Evolutionary conservation across 2,113 vertebrate species (phyloP), one percentile per base, ranked within the genome.

Genomic region (Pampusana beccarii): DNA sequence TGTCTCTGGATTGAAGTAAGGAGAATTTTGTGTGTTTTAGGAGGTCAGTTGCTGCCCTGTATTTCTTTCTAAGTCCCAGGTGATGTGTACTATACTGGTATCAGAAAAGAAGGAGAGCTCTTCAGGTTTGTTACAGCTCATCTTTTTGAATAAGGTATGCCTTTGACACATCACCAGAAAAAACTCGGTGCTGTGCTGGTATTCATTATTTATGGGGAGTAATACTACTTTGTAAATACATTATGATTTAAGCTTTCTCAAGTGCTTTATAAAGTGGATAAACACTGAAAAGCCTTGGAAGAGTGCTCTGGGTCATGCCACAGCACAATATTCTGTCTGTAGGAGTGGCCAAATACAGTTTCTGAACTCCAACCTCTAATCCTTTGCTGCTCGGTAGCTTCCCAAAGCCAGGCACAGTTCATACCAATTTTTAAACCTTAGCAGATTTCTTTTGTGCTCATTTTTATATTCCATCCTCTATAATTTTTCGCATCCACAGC

Each of bases 61-160:
- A 23, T 64, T 75, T 51, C 53, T 85, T 50, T 48, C 23, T 10
- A 50, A 70, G 36, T 51, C 81, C 33, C 44, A 53, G 48, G 15
- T 67, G 34, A 34, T 29, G 13, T 4, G 10, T 3, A 3, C n/a
- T 82, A 0, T 33, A 6, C 31, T 74, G 57, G 16, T 53, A 16
- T 33, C 38, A 53, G 61, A 33, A 38, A 69, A 79, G 31, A 20
- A 6, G 8, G 29, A 46, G 60, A 80, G 54, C 29, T 77, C 60
- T 60, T 38, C 34, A 29, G 40, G 21, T 67, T 44, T 84, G 31
- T 60, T 69, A 48, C 36, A 87, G 9, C 25, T 48, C 46, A 11
- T 78, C 21, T 42, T 64, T 86, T 75, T 51, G 62, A 85, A 11
- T 19, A 77, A 80, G 78, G 18, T 20, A 24, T 2, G 2, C 26